Evolutionary conservation across 2,797 vertebrate species (phyloP).

Genomic region (Gymnocypris eckloni): DNA sequence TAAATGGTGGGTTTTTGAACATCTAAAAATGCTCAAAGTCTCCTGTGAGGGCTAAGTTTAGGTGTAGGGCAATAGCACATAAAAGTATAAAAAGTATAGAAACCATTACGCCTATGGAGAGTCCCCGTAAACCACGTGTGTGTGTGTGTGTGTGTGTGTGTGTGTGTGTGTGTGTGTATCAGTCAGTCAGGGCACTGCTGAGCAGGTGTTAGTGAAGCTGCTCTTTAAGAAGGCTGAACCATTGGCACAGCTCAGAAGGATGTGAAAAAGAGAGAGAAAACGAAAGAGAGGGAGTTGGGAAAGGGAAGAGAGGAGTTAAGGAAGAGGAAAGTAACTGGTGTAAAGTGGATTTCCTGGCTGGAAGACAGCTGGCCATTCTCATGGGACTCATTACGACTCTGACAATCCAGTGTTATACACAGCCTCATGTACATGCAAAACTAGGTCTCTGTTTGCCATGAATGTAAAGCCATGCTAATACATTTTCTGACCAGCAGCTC

Average conservation of each 20-base stretch:
- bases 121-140: neutral
- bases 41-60: no score
- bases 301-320: constrained; percentile 13
- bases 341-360: constrained; percentile 66
- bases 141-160: neutral
- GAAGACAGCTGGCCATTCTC: constrained; percentile 64
- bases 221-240: constrained; percentile 51
- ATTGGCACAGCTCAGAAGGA: constrained; percentile 59
- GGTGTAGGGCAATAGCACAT: no score
- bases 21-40: no score
- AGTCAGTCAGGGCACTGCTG: constrained; percentile 30
- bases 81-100: no score
- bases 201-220: constrained; percentile 57
- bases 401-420: constrained; percentile 53
- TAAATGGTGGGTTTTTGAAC: no score
- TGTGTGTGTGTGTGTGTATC: constrained; percentile 20
- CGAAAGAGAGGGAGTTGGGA: constrained; percentile 31
- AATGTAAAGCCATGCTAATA: constrained; percentile 47
- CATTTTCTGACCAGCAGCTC: constrained; percentile 11
- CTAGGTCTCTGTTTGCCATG: constrained; percentile 45
- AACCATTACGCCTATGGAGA: no score
- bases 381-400: constrained; percentile 68
- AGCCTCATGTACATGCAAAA: constrained; percentile 37
- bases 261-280: constrained; percentile 27
- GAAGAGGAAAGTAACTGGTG: constrained; percentile 59